Base-by-base conservation (phyloP, 2,888 invertebrate species). In the Galeruca laticollis region DNA sequence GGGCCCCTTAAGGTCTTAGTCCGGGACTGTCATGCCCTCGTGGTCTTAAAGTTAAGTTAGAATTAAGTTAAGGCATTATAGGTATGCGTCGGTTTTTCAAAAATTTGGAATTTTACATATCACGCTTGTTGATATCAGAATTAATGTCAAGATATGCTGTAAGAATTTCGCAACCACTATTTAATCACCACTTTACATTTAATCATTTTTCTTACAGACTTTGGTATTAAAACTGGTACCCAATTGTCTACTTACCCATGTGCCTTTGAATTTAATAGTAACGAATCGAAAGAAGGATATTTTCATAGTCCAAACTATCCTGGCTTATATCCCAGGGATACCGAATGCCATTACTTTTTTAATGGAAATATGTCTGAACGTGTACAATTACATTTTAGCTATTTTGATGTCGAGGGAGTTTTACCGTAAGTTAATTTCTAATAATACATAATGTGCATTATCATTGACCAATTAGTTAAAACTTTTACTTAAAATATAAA, bases 361-460 rank as follows among this genome's bases (percentile, higher is more conserved):
- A 91, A 95, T 82, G 97, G 95, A 4, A 89, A 89, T 68, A 87
- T 88, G 75, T 91, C 91, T 72, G 94, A 96, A 82, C 91, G 92
- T 81, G 92, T 96, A 71, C 92, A 92, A 80, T 88, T 97, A 73
- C 92, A 94, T 82, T 97, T 97, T 84, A 92, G 93, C 60, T 94
- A 93, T 86, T 97, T 97, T 83, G 96, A 97, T 84, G 94, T 98
- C 52, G 98, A 98, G 86, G 98, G 98, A 75, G 94, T 97, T 70
- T 88, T 92, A 79, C 97, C 96, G 97, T 98, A 89, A 92, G 94
- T 90, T 35, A n/a, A 5, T 8, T 43, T 15, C 4, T 43, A 15
- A 43, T n/a, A 43, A 6, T n/a, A 43, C 6, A 15, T 43, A 43
- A n/a, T n/a, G n/a, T n/a, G n/a, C n/a, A n/a, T n/a, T n/a, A n/a